phyloP scores from a whole-genome alignment of 2,888 invertebrate genomes.

The Dryomyza anilis region DNA sequence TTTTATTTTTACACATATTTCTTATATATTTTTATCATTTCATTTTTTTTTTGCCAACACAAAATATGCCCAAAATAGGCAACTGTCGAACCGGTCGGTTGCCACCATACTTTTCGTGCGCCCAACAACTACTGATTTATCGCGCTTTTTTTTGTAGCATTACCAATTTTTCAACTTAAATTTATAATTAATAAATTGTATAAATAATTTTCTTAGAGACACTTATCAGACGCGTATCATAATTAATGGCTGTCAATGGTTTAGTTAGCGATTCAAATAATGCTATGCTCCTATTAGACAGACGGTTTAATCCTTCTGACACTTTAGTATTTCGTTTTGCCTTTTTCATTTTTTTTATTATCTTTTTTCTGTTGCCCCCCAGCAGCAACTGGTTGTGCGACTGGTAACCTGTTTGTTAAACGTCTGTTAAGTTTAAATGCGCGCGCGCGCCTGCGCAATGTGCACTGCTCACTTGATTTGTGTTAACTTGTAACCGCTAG shows the following conservation, averaged over 20 bases:
- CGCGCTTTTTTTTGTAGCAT: neutral
- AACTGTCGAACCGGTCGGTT: neutral
- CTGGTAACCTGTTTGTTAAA: constrained; percentile 12
- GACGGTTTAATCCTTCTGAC: too few species aligned
- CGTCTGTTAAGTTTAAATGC: neutral
- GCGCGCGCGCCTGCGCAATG: too few species aligned
- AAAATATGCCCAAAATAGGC: neutral
- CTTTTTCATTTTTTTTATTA: neutral
- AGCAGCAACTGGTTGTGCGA: neutral
- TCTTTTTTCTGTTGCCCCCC: neutral
- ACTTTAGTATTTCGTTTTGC: neutral
- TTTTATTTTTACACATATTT: too few species aligned
- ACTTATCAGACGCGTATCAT: too few species aligned
- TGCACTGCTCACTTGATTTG: neutral
- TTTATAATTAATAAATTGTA: neutral
- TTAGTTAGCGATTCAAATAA: too few species aligned
- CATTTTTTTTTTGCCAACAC: too few species aligned
- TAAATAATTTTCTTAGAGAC: neutral
- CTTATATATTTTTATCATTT: too few species aligned
- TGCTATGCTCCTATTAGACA: too few species aligned
- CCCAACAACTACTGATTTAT: neutral
- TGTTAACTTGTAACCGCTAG: neutral
- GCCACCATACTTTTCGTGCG: neutral
- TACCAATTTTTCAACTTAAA: neutral
- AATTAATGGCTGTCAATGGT: constrained; percentile 18